A percentile compares a stretch with the other conserved stretches of the same genome.
phyloP scores from a whole-genome alignment of 2,113 vertebrate species.

The Nesospiza acunhae region DNA sequence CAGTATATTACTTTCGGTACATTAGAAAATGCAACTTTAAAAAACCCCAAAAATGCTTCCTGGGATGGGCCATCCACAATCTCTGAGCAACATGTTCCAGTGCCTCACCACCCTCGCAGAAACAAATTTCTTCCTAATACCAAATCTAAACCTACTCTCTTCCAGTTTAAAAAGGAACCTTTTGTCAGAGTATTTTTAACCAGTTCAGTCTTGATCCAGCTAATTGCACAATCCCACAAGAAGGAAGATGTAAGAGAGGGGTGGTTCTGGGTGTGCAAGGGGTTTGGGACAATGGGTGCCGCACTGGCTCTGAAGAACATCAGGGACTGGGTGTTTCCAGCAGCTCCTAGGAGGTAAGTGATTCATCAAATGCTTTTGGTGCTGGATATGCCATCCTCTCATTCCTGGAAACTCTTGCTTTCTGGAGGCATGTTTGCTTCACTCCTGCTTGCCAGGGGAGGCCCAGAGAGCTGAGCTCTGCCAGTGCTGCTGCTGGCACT shows the following conservation, averaged over 20 bases:
- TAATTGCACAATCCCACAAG: neutral
- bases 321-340: neutral
- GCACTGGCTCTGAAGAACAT: neutral
- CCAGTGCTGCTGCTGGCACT: neutral
- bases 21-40: neutral
- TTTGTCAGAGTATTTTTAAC: neutral
- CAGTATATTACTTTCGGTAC: neutral
- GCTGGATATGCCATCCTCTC: neutral
- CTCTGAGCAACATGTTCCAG: neutral
- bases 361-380: neutral
- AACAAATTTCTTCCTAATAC: neutral
- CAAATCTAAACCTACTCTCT: neutral
- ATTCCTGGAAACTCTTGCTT: neutral
- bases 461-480: neutral
- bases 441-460: neutral
- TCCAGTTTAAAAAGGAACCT: neutral
- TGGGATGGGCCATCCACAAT: neutral
- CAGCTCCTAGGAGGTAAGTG: neutral
- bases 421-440: neutral
- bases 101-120: neutral
- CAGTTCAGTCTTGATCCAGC: neutral
- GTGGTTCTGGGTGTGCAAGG: neutral
- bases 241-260: neutral
- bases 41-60: neutral
- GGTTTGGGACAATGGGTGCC: neutral